These are phyloP conservation scores for Habroteleia sp. DNA, from an alignment of 2,888 invertebrate species.

Conservation along the genomic window DNA sequence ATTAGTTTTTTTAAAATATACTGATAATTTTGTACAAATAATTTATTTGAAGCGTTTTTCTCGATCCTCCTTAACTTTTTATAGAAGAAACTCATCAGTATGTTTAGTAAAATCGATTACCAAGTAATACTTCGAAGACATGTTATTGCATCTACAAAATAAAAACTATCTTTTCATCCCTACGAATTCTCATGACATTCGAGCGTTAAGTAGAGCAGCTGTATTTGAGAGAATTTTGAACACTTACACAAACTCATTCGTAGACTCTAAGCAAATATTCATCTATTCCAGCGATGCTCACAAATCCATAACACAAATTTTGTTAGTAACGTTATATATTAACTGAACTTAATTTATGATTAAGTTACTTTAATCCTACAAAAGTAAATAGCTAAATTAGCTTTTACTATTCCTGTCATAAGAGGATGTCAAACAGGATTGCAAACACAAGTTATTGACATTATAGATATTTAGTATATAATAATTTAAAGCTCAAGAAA, in stretches of 20 bases:
- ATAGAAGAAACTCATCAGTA: too few species aligned
- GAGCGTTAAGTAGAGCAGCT: conserved; percentile 67
- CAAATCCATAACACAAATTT: conserved; percentile 80
- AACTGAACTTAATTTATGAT: conserved; percentile 34
- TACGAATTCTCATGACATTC: conserved; percentile 56
- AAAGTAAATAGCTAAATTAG: conserved; percentile 33
- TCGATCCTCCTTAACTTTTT: too few species aligned
- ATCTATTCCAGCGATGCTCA: conserved; percentile 74
- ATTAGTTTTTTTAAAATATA: too few species aligned
- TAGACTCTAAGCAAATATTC: conserved; percentile 54
- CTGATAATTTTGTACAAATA: too few species aligned
- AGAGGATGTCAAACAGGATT: too few species aligned
- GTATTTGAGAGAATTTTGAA: conserved; percentile 60
- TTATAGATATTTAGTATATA: too few species aligned
- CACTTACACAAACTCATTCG: conserved; percentile 49
- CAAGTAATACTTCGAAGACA: background rate
- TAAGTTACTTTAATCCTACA: too few species aligned
- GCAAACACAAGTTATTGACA: too few species aligned
- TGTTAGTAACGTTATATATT: conserved; percentile 25
- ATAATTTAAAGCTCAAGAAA: too few species aligned
- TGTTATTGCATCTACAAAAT: background rate
- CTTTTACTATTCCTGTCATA: too few species aligned
- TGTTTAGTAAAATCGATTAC: conserved; percentile 1
- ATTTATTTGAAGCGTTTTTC: too few species aligned
- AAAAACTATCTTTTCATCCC: conserved; percentile 54